Conservation (phyloP, 2,888 invertebrate genomes). For the Augiades crinisus region DNA sequence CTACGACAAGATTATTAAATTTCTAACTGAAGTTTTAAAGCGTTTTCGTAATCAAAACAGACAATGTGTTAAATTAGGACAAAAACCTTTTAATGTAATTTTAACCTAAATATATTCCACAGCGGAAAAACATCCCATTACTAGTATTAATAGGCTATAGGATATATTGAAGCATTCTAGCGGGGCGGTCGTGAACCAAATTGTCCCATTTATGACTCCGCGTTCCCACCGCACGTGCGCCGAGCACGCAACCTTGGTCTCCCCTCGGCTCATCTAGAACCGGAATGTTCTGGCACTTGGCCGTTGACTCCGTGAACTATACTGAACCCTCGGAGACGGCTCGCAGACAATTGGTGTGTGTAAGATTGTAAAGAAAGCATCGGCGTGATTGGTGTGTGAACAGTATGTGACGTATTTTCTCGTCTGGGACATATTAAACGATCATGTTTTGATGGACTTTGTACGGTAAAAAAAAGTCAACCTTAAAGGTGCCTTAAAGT, state of each 20-base stretch:
- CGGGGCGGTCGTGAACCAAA: slow-evolving; percentile 18
- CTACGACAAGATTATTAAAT: no score
- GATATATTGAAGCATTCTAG: slow-evolving; percentile 13
- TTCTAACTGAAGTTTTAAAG: no score
- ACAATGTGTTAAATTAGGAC: no score
- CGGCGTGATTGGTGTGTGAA: slow-evolving; percentile 1
- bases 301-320: background rate
- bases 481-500: no score
- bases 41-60: no score
- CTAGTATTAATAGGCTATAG: no score
- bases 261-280: slow-evolving; percentile 30
- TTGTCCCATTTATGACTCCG: slow-evolving; percentile 24
- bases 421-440: no score
- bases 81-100: no score
- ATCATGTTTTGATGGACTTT: no score
- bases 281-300: slow-evolving; percentile 9
- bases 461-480: no score
- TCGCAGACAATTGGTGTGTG: background rate
- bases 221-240: slow-evolving; percentile 26
- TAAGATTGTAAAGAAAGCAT: background rate
- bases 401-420: background rate
- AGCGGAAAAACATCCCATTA: no score
- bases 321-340: background rate
- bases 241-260: slow-evolving; percentile 34
- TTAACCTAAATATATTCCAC: no score